These are phyloP conservation scores for Melanotaenia trifasciata DNA, from an alignment of 2,797 vertebrate species.

Conservation along the genomic window DNA sequence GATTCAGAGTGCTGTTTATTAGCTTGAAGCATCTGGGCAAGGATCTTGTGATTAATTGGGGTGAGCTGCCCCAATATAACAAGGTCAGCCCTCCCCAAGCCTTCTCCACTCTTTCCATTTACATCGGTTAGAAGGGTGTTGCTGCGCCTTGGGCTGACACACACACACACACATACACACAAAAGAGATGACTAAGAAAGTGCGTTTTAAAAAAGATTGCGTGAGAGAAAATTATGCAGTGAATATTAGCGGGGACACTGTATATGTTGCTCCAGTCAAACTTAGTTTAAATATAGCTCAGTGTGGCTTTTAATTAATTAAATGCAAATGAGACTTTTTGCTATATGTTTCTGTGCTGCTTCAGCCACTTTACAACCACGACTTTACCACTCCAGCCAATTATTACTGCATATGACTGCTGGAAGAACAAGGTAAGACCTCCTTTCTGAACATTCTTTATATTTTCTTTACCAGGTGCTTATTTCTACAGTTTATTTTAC, in stretches of 20 bases:
- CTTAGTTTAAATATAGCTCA: conserved; percentile 84
- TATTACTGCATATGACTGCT: conserved; percentile 48
- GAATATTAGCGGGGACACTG: conserved; percentile 20
- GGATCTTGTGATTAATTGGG: conserved; percentile 95
- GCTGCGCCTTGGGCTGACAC: conserved; percentile 56
- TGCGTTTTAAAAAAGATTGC: conserved; percentile 27
- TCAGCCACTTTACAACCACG: conserved; percentile 40
- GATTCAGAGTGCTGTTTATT: conserved; percentile 85
- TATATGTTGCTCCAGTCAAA: conserved; percentile 72
- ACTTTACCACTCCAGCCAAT: conserved; percentile 55
- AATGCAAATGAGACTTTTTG: conserved; percentile 88
- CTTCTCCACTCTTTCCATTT: conserved; percentile 85
- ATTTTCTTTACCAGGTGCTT: not conserved
- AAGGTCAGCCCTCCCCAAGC: conserved; percentile 90
- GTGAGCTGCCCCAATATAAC: conserved; percentile 88
- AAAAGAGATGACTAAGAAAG: conserved; percentile 2
- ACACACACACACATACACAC: not conserved
- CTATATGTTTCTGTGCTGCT: conserved; percentile 49
- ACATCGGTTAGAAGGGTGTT: conserved; percentile 90
- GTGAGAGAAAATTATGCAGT: not conserved
- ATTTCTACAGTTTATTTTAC: not conserved
- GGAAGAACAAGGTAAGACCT: conserved; percentile 22
- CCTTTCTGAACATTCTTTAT: not conserved
- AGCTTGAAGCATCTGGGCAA: conserved; percentile 88
- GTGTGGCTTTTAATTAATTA: conserved; percentile 86